Evolutionary conservation across 2,113 vertebrate genomes (phyloP), one percentile per base, ranked within the genome.

Genomic region (Bostrychus sinensis): DNA sequence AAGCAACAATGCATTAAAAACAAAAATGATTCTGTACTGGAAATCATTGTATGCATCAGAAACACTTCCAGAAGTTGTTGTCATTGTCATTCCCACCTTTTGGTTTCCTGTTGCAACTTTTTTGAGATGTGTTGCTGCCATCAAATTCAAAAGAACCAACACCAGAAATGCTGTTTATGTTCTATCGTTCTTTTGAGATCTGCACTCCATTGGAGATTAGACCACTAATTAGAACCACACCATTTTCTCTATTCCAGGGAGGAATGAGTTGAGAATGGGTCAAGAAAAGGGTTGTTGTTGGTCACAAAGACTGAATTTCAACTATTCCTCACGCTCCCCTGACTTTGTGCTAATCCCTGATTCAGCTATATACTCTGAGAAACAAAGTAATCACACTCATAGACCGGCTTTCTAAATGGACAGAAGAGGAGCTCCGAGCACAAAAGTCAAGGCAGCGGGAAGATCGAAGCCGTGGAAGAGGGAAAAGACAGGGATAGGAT

Each of bases 311-410:
- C 46, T 62, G 65, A 76, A 80, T 81, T 78, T 78, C 64, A 80
- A 79, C 59, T 62, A 83, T 82, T 79, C 79, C 72, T 71, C 74
- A 65, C 53, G 72, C 83, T 81, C 80, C 55, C 45, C 42, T 74
- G 72, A 80, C 75, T 82, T 75, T 46, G 7, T 11, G 19, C 41
- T 88, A 78, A 89, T 84, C 82, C 78, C 67, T 0, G 58, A 84
- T 71, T 82, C 57, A 70, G 78, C 76, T 75, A 10, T 25, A 51
- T 51, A 41, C 73, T 56, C 42, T 41, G 59, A 70, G 61, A 45
- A 41, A n/a, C 23, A 56, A 54, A 45, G 57, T 54, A 48, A n/a
- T 32, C 39, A 61, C 56, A 11, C 56, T 65, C 14, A 10, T 7
- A 26, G 38, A 51, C 9, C 43, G 20, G 17, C 41, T 48, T 48